Percentiles rank a stretch among this genome's conserved stretches.
Evolutionary conservation across 64 coral and sea anemone species (phyloP).

Genomic region (Montipora efflorescens): DNA sequence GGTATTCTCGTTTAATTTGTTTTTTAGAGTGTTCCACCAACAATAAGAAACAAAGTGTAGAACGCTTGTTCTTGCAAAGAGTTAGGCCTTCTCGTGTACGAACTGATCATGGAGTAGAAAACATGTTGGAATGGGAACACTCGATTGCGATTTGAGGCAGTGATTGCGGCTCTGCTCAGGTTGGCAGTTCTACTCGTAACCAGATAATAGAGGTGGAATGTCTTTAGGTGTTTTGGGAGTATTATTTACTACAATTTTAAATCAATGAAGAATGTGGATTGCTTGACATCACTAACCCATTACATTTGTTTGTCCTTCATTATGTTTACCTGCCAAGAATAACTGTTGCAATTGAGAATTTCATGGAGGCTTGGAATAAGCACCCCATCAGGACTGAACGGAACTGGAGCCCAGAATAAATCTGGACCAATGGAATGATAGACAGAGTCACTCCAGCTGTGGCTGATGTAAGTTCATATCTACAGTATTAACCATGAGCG

Average conservation of each 20-base stretch:
- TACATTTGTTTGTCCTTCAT: constrained; percentile 41
- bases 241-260: constrained; percentile 53
- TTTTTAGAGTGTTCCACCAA: constrained; percentile 6
- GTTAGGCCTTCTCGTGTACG: neutral
- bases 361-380: constrained; percentile 17
- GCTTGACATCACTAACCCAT: neutral
- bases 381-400: constrained; percentile 22
- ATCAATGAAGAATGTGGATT: constrained; percentile 56
- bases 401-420: neutral
- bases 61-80: neutral
- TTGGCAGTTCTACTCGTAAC: constrained; percentile 8
- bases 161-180: neutral
- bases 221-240: constrained; percentile 32
- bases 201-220: constrained; percentile 70
- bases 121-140: neutral
- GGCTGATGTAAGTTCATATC: neutral
- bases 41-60: constrained; percentile 24
- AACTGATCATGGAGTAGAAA: neutral
- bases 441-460: neutral
- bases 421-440: constrained; percentile 14
- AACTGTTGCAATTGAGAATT: constrained; percentile 4
- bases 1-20: constrained; percentile 47
- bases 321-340: constrained; percentile 36
- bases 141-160: neutral
- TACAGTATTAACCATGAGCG: neutral